These are phyloP conservation scores for Pangasianodon gigas DNA, from an alignment of 2,113 vertebrate genomes.

Conservation along the genomic window DNA sequence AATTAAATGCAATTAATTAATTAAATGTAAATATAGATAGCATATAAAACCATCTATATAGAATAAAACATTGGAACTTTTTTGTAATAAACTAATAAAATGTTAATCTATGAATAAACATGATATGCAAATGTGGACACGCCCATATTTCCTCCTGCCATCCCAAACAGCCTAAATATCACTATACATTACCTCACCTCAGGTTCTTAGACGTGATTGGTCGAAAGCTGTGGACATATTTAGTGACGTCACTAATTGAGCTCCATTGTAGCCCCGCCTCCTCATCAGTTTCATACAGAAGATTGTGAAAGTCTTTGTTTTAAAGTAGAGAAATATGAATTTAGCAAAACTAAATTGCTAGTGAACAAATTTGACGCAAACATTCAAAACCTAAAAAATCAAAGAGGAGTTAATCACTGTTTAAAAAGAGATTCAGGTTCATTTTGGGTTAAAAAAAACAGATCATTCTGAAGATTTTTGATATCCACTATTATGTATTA, in stretches of 20 bases:
- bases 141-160: not conserved
- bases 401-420: not conserved
- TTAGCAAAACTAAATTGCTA: not conserved
- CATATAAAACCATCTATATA: not conserved
- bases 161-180: not conserved
- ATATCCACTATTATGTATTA: not conserved
- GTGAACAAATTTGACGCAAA: not conserved
- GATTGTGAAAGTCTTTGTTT: not conserved
- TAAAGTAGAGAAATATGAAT: not conserved
- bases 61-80: not conserved
- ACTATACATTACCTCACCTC: not conserved
- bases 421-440: not conserved
- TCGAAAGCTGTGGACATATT: not conserved
- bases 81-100: not conserved
- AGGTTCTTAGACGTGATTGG: not conserved
- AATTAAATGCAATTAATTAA: too few relatives aligned
- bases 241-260: not conserved
- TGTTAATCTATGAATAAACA: not conserved
- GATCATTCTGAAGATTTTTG: not conserved
- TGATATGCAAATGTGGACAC: not conserved
- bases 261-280: not conserved
- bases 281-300: not conserved
- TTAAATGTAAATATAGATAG: not conserved
- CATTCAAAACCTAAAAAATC: not conserved
- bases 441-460: not conserved